Percentiles rank a stretch among this genome's conserved stretches.
phyloP scores from a whole-genome alignment of 2,113 vertebrate species.

The Neogobius melanostomus region DNA sequence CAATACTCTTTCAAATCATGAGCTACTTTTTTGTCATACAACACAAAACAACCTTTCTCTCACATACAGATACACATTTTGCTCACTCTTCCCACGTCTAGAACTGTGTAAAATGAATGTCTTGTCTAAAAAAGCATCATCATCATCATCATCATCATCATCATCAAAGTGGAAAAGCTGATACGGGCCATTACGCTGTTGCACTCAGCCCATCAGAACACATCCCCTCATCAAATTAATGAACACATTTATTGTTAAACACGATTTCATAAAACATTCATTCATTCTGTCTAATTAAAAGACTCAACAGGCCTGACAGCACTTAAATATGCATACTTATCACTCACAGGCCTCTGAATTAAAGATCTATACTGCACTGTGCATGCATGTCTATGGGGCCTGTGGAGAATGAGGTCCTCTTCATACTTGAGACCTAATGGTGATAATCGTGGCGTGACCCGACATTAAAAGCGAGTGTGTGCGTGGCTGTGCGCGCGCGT shows the following conservation, averaged over 20 bases:
- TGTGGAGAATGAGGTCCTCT: conserved; percentile 62
- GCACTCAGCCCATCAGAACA: conserved; percentile 73
- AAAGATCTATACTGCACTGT: conserved; percentile 68
- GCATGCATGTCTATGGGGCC: conserved; percentile 32
- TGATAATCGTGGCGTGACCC: conserved; percentile 74
- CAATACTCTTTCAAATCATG: too few species aligned
- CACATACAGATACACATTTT: background rate
- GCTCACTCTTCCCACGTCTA: background rate
- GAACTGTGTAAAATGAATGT: conserved; percentile 3
- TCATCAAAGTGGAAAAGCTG: conserved; percentile 54
- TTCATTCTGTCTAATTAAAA: conserved; percentile 80
- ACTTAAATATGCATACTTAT: conserved; percentile 82
- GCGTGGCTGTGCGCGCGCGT: conserved; percentile 62
- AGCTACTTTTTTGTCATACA: background rate
- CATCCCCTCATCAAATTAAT: conserved; percentile 76
- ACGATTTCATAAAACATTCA: conserved; percentile 79
- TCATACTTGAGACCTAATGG: conserved; percentile 71
- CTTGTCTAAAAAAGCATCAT: conserved; percentile 16
- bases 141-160: conserved; percentile 45
- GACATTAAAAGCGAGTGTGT: conserved; percentile 67
- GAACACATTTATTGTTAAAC: conserved; percentile 81
- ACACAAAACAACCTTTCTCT: background rate
- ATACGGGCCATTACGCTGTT: conserved; percentile 65
- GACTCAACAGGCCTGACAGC: conserved; percentile 71
- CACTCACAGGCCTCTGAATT: conserved; percentile 77